These are phyloP conservation scores for Enteromius treurensis DNA, from an alignment of 2,797 vertebrate genomes.

Conservation along the genomic window DNA sequence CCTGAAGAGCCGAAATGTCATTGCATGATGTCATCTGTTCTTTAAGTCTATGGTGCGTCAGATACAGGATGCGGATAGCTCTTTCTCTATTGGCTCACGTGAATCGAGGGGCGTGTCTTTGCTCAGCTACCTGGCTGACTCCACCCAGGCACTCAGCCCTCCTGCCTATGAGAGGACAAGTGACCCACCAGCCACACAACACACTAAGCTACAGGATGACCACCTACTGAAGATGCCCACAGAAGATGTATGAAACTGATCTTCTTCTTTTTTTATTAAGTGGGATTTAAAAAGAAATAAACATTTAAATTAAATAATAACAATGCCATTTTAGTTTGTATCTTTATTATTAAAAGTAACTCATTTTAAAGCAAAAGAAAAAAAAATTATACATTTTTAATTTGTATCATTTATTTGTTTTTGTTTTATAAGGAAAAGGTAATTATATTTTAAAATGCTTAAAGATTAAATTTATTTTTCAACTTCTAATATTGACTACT, in stretches of 20 bases:
- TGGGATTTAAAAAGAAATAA: background rate
- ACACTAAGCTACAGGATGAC: slow-evolving; percentile 63
- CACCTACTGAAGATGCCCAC: slow-evolving; percentile 66
- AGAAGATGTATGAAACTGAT: slow-evolving; percentile 55
- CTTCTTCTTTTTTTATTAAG: too few relatives aligned
- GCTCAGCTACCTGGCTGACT: slow-evolving; percentile 83
- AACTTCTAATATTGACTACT: too few relatives aligned
- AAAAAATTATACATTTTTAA: background rate
- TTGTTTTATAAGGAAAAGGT: background rate
- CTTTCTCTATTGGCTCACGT: slow-evolving; percentile 68
- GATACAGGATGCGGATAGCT: slow-evolving; percentile 72
- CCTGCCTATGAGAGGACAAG: slow-evolving; percentile 50
- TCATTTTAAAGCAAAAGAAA: background rate
- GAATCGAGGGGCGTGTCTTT: slow-evolving; percentile 81
- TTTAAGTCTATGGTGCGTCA: slow-evolving; percentile 81
- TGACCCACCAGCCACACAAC: slow-evolving; percentile 46
- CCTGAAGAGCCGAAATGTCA: background rate
- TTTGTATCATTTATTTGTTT: background rate
- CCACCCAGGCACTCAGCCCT: slow-evolving; percentile 43
- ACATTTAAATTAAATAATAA: background rate
- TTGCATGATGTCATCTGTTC: slow-evolving; percentile 2
- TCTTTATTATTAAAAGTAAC: background rate
- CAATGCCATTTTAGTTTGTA: background rate
- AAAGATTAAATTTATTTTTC: background rate
- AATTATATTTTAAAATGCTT: background rate